Conservation (phyloP, 2,888 invertebrate genomes). For the Scaeva pyrastri region DNA sequence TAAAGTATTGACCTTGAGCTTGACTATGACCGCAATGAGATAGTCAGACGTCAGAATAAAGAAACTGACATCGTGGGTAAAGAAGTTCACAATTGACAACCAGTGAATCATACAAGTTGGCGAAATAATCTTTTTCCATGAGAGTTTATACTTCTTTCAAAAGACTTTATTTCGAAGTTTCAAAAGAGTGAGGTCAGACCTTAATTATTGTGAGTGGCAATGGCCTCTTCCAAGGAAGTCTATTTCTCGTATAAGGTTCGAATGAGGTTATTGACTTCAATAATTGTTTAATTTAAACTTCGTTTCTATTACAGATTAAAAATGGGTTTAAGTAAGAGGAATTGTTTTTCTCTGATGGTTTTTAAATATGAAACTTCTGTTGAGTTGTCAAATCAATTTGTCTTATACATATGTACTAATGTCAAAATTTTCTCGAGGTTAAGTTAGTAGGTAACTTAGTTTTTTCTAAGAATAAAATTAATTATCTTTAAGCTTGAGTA, state of each 20-base stretch:
- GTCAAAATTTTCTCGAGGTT: no score
- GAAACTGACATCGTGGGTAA: background rate
- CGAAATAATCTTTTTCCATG: background rate
- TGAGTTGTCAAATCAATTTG: no score
- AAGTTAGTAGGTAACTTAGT: no score
- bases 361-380: no score
- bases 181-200: background rate
- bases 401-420: no score
- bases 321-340: no score
- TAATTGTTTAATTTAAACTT: no score
- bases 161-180: background rate
- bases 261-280: constrained; percentile 13
- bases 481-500: no score
- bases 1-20: constrained; percentile 69
- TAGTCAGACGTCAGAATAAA: background rate
- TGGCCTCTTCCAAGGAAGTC: constrained; percentile 20
- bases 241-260: background rate
- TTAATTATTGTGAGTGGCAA: constrained; percentile 14
- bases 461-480: no score
- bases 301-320: no score
- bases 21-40: constrained; percentile 44
- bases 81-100: background rate
- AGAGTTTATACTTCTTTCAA: constrained; percentile 8
- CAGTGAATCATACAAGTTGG: background rate
- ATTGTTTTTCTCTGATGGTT: no score